These are phyloP conservation scores for Talpa occidentalis DNA, from an alignment of 2,113 vertebrate species.

Conservation along the genomic window DNA sequence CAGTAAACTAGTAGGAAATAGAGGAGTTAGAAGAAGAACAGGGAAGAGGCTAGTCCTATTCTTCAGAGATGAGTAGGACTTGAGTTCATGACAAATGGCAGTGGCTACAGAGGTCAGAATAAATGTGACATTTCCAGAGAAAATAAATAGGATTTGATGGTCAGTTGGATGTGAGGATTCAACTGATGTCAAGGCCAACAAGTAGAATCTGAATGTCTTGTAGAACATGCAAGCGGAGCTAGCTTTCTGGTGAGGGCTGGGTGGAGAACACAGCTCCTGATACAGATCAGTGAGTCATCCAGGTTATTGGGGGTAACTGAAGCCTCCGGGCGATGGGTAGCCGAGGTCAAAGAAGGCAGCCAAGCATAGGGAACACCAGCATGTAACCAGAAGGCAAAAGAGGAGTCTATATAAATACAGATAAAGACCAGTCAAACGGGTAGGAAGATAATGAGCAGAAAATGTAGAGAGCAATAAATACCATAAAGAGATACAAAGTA, in stretches of 20 bases:
- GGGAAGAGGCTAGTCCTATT: not conserved
- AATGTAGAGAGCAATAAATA: not conserved
- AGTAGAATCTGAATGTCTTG: not conserved
- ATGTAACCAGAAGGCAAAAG: not conserved
- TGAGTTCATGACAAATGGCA: not conserved
- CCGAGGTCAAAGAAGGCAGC: not conserved
- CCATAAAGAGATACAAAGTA: not conserved
- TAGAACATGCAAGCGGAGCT: not conserved
- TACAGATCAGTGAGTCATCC: not conserved
- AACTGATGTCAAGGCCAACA: not conserved
- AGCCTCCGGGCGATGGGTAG: not conserved
- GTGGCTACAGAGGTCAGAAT: not conserved
- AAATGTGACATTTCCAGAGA: not conserved
- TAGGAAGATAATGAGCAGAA: not conserved
- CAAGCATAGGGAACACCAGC: not conserved
- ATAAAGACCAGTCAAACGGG: not conserved
- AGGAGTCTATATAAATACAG: not conserved
- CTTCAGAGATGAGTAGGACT: not conserved
- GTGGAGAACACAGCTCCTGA: not conserved
- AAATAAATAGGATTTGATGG: too few relatives aligned
- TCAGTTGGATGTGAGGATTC: not conserved
- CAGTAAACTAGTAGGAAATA: too few relatives aligned
- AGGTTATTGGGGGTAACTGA: not conserved
- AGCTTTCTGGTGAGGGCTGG: not conserved
- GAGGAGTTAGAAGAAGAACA: not conserved